Conservation (phyloP, 2,888 invertebrate genomes). For the Mactromeris polynyma region DNA sequence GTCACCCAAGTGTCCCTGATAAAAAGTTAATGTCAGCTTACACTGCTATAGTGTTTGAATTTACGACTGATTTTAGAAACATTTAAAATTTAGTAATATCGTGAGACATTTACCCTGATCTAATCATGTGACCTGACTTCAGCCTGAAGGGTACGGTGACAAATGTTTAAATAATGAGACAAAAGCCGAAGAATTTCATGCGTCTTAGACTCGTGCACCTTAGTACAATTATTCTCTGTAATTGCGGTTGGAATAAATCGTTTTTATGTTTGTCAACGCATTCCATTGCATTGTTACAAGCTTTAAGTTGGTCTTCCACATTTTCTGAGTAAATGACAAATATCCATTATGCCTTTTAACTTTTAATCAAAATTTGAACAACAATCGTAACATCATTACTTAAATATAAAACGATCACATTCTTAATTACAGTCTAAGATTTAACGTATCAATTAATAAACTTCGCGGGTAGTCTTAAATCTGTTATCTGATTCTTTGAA, state of each 20-base stretch:
- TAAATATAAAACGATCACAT: constrained; percentile 31
- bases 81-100: background rate
- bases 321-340: constrained; percentile 36
- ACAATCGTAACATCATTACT: constrained; percentile 25
- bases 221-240: background rate
- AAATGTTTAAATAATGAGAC: background rate
- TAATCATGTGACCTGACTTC: background rate
- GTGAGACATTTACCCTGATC: background rate
- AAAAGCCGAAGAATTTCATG: background rate
- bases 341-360: constrained; percentile 10
- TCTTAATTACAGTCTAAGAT: constrained; percentile 42
- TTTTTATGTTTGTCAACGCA: background rate
- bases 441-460: constrained; percentile 54
- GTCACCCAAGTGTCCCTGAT: constrained; percentile 5
- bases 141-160: background rate
- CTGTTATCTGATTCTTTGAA: constrained; percentile 31
- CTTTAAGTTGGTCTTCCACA: constrained; percentile 46
- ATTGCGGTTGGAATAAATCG: background rate
- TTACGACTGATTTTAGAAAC: background rate
- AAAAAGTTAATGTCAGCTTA: background rate
- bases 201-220: background rate
- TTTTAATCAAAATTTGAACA: constrained; percentile 1
- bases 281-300: constrained; percentile 25
- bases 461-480: constrained; percentile 26
- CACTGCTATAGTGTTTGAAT: background rate